Percentiles rank a stretch among this genome's conserved stretches.
Evolutionary conservation across 2,888 invertebrate species (phyloP).

Genomic region (Drosophila subquinaria): DNA sequence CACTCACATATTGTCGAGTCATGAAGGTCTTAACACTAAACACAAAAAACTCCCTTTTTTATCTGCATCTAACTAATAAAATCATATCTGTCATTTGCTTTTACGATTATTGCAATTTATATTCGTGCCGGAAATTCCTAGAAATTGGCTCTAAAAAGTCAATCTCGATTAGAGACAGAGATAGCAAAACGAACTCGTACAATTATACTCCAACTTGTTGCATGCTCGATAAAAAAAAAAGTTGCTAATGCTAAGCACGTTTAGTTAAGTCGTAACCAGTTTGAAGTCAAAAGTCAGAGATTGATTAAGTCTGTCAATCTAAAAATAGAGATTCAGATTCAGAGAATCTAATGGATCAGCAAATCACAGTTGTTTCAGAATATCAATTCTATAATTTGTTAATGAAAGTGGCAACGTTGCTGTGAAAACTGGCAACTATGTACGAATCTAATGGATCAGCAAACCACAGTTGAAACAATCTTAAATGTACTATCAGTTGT

Average conservation of each 20-base stretch:
- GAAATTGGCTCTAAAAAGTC: constrained; percentile 49
- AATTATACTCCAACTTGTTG: constrained; percentile 21
- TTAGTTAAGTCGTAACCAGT: constrained; percentile 35
- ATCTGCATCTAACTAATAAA: constrained; percentile 34
- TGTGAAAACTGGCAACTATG: constrained; percentile 16
- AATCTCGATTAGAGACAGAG: constrained; percentile 50
- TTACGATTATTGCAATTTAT: constrained; percentile 42
- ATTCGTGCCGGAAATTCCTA: constrained; percentile 59
- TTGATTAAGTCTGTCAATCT: constrained; percentile 36
- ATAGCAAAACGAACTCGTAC: constrained; percentile 17
- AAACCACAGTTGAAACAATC: background rate
- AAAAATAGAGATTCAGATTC: constrained; percentile 37
- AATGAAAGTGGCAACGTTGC: constrained; percentile 14
- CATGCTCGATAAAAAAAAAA: constrained; percentile 7
- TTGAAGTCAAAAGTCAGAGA: constrained; percentile 24
- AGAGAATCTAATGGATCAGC: constrained; percentile 16
- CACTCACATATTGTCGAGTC: constrained; percentile 17
- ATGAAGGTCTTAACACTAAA: background rate
- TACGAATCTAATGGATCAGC: constrained; percentile 13
- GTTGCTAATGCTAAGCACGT: constrained; percentile 17
- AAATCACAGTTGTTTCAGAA: constrained; percentile 2
- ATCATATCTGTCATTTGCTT: constrained; percentile 39
- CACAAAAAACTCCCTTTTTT: constrained; percentile 39
- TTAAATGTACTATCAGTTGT: too few species aligned
- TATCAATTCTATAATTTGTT: constrained; percentile 1